phyloP scores from a whole-genome alignment of 2,888 invertebrate genomes.

The Volucella zonaria region DNA sequence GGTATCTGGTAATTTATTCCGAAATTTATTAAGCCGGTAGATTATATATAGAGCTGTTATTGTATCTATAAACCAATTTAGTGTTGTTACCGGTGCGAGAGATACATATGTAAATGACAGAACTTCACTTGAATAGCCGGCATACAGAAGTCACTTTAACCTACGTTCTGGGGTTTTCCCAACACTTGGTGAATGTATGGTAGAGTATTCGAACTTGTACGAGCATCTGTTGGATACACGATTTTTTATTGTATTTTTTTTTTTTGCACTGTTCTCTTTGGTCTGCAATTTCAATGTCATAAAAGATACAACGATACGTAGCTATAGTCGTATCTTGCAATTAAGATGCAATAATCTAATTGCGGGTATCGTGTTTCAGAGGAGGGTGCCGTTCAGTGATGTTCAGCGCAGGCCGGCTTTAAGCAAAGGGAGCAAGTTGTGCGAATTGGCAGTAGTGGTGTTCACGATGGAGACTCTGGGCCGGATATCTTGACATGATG shows the following conservation, averaged over 20 bases:
- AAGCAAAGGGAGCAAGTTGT: conserved; percentile 39
- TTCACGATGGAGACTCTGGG: conserved; percentile 2
- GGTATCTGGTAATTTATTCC: conserved; percentile 25
- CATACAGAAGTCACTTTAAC: conserved; percentile 1
- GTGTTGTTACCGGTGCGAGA: not conserved
- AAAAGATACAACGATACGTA: conserved; percentile 22
- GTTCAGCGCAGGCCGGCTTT: not conserved
- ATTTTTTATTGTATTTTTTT: not conserved
- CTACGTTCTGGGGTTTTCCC: not conserved
- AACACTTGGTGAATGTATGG: conserved; percentile 22
- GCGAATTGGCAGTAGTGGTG: no score
- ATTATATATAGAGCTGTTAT: conserved; percentile 9
- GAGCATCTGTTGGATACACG: conserved; percentile 17
- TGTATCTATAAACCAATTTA: conserved; percentile 14
- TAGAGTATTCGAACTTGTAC: not conserved
- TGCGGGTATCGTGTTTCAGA: conserved; percentile 25
- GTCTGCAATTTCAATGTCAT: conserved; percentile 56
- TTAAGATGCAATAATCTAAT: conserved; percentile 58
- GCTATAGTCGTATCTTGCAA: conserved; percentile 35
- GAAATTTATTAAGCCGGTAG: conserved; percentile 7
- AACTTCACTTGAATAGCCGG: conserved; percentile 7
- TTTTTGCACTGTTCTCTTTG: conserved; percentile 3
- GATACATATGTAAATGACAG: not conserved
- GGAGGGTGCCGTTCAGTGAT: not conserved
- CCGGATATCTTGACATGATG: conserved; percentile 48